These are phyloP conservation scores for Ormyrus nitidulus DNA, from an alignment of 2,888 invertebrate genomes.

Conservation along the genomic window DNA sequence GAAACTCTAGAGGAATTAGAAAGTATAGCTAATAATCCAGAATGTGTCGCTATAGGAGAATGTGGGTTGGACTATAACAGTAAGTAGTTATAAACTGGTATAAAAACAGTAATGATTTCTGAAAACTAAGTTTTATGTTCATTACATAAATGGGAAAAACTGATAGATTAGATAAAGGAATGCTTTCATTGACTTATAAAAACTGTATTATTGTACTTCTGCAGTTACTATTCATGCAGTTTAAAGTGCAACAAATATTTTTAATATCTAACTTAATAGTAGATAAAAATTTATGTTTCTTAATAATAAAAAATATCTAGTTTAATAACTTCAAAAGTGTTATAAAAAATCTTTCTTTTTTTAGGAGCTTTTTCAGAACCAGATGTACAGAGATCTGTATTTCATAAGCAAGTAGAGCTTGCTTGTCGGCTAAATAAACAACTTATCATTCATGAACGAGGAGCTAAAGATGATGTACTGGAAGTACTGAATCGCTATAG, in stretches of 20 bases:
- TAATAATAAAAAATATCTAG: too few species aligned
- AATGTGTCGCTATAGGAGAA: slow-evolving; percentile 95
- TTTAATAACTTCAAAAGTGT: too few species aligned
- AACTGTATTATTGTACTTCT: not conserved
- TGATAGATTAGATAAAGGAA: not conserved
- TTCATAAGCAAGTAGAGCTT: slow-evolving; percentile 90
- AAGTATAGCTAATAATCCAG: slow-evolving; percentile 86
- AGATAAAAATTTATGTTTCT: not conserved
- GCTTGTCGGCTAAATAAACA: slow-evolving; percentile 92
- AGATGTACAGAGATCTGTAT: slow-evolving; percentile 89
- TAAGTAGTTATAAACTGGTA: slow-evolving; percentile 48
- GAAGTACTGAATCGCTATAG: slow-evolving; percentile 81
- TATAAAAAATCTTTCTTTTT: slow-evolving; percentile 9
- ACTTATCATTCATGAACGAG: slow-evolving; percentile 92
- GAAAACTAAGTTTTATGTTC: not conserved
- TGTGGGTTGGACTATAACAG: slow-evolving; percentile 96
- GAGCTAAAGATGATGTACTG: slow-evolving; percentile 91
- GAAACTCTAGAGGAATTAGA: slow-evolving; percentile 80
- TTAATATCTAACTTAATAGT: not conserved
- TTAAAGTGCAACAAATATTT: too few species aligned
- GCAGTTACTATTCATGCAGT: not conserved
- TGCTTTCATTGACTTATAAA: not conserved
- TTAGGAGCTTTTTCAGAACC: slow-evolving; percentile 90
- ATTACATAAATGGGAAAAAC: not conserved
- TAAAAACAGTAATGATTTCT: not conserved